Percentiles rank a stretch among this genome's conserved stretches.
These are phyloP conservation scores for Toxotes chatareus DNA, from an alignment of 2,113 vertebrate species.

Conservation along the genomic window DNA sequence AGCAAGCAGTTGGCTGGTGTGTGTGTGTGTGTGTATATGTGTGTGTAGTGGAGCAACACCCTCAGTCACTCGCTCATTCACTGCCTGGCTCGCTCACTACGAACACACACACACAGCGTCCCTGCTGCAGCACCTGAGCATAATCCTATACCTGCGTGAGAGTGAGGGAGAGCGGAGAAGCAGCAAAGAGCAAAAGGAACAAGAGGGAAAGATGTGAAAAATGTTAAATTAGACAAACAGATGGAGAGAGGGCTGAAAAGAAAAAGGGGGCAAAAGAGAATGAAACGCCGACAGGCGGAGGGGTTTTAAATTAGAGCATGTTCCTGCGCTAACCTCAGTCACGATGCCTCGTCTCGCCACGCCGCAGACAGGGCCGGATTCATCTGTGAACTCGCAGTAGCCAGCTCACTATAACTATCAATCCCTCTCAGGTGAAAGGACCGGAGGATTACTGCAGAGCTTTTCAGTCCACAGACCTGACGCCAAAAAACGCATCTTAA, in stretches of 20 bases:
- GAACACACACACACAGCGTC: constrained; percentile 29
- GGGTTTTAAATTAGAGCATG: constrained; percentile 49
- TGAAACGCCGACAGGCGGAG: neutral
- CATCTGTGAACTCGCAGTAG: constrained; percentile 39
- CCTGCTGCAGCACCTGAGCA: constrained; percentile 53
- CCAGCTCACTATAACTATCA: constrained; percentile 56
- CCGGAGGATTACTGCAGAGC: constrained; percentile 58
- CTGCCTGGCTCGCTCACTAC: constrained; percentile 26
- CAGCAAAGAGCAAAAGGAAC: neutral
- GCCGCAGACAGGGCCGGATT: constrained; percentile 20
- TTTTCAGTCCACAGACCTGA: constrained; percentile 18
- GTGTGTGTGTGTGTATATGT: constrained; percentile 22
- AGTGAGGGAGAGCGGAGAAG: constrained; percentile 3
- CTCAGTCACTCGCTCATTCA: constrained; percentile 22
- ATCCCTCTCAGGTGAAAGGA: constrained; percentile 59
- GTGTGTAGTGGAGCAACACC: constrained; percentile 34
- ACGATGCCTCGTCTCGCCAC: constrained; percentile 38
- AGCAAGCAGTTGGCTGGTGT: constrained; percentile 34
- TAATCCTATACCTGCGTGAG: constrained; percentile 43
- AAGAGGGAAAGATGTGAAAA: constrained; percentile 2
- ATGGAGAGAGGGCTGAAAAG: neutral
- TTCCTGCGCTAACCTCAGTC: constrained; percentile 54
- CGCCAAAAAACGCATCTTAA: neutral
- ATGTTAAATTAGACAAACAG: constrained; percentile 13
- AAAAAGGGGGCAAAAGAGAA: neutral